Evolutionary conservation across 1,140 invertebrate species (phyloP).

Genomic region (Drosophila repletoides): DNA sequence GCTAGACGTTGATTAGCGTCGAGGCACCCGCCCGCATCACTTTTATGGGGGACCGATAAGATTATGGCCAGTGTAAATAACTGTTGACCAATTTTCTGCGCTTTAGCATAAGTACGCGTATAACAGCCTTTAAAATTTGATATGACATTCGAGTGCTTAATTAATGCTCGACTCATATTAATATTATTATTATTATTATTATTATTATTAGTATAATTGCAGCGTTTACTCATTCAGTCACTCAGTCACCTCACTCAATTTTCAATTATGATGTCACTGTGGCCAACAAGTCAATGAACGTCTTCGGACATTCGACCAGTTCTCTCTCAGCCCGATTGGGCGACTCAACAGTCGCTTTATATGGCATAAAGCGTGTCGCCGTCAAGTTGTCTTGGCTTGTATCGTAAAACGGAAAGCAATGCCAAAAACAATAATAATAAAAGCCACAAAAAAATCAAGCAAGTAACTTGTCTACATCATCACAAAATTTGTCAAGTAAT

Average conservation of each 20-base stretch:
- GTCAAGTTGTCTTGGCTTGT: slow-evolving; percentile 50
- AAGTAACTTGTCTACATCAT: slow-evolving; percentile 2
- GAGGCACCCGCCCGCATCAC: slow-evolving; percentile 20
- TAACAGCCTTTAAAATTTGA: slow-evolving; percentile 4
- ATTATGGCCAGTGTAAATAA: slow-evolving; percentile 18
- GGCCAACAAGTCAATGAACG: slow-evolving; percentile 63
- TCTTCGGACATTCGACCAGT: slow-evolving; percentile 64
- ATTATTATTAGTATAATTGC: too few species aligned
- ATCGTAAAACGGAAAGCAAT: slow-evolving; percentile 43
- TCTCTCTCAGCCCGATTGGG: slow-evolving; percentile 37
- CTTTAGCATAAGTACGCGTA: slow-evolving; percentile 3
- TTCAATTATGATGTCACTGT: slow-evolving; percentile 75
- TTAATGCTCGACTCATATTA: slow-evolving; percentile 6
- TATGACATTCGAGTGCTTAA: slow-evolving; percentile 22
- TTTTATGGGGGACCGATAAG: slow-evolving; percentile 33
- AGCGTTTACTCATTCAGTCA: too few species aligned
- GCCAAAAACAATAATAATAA: slow-evolving; percentile 35
- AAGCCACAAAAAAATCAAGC: slow-evolving; percentile 4
- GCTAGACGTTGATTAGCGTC: slow-evolving; percentile 35
- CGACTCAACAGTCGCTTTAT: slow-evolving; percentile 28
- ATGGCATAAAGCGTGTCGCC: slow-evolving; percentile 55
- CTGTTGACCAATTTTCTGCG: slow-evolving; percentile 10
- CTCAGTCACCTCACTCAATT: slow-evolving; percentile 20
- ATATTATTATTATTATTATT: too few species aligned
- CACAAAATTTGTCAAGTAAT: slow-evolving; percentile 38